These are phyloP conservation scores for Chaetops frenatus DNA, from an alignment of 2,113 vertebrate genomes.

Conservation along the genomic window DNA sequence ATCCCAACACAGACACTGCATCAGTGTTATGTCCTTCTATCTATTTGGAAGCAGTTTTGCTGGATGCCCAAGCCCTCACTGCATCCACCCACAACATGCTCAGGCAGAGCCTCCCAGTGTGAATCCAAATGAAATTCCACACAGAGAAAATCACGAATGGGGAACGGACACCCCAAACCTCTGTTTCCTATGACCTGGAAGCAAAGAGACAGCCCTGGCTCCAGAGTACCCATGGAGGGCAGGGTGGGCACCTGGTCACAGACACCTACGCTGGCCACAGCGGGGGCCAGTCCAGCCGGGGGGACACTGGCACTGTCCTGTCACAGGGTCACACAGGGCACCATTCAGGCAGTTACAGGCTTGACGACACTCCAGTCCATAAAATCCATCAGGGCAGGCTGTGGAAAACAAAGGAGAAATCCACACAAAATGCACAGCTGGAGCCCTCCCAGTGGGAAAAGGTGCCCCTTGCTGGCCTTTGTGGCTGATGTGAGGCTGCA, in stretches of 20 bases:
- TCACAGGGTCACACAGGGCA: constrained; percentile 73
- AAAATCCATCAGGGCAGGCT: constrained; percentile 92
- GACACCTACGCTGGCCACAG: constrained; percentile 80
- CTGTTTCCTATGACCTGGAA: fast-evolving
- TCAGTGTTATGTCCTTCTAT: neutral
- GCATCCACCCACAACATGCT: neutral
- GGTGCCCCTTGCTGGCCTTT: neutral
- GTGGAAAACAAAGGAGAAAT: neutral
- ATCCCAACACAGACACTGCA: fast-evolving
- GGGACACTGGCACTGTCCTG: constrained; percentile 76
- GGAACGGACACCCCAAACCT: neutral
- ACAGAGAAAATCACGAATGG: neutral
- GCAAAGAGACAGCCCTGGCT: neutral
- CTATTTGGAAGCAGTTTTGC: neutral
- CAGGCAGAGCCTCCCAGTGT: neutral
- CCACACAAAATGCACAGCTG: neutral
- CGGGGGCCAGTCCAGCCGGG: constrained; percentile 77
- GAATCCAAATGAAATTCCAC: neutral
- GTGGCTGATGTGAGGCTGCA: fast-evolving
- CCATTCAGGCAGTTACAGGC: constrained; percentile 81
- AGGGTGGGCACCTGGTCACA: neutral
- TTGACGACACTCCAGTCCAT: constrained; percentile 82
- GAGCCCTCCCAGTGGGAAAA: neutral
- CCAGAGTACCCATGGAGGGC: fast-evolving
- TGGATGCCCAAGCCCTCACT: neutral